Base-by-base conservation (phyloP, 1,140 invertebrate genomes). In the Aphis craccivora region DNA sequence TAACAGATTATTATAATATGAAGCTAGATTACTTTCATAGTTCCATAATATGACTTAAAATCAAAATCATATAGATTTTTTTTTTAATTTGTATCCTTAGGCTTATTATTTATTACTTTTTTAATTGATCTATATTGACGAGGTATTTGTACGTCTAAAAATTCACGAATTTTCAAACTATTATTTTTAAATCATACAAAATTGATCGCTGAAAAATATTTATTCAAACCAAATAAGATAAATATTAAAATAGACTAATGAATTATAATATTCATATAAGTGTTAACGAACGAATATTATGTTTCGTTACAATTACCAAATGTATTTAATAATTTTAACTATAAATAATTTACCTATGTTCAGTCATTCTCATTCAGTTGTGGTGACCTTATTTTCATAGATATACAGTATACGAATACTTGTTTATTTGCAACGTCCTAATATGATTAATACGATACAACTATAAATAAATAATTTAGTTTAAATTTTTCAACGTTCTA, bases 371-470 rank as follows among this genome's bases (percentile, higher is more conserved):
- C 30, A 76, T 76, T 76, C 14, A n/a, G 60, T 76, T 67, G n/a
- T 76, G 60, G 30, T 76, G 60, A 76, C 60, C 60, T 76, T n/a
- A 76, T 76, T 76, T 76, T n/a, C 60, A 76, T 76, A 76, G 30
- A 30, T 76, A 18, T 18, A n/a, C 48, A 18, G 30, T 76, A 40
- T 40, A 76, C 30, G 60, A n/a, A 76, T 76, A 76, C 60, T 76
- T 76, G 60, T 76, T 76, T 76, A 35, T 76, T 14, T 76, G 60
- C 30, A 76, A 76, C 30, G 60, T 76, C 60, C 30, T 76, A 76
- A 76, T 76, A 76, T 35, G 30, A 76, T n/a, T n/a, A 76, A n/a
- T 76, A 76, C 60, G 60, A 76, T 76, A 76, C 30, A 76, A 76
- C 11, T n/a, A 4, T 76, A 30, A 76, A 76, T 76, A 76, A n/a